Evolutionary conservation across 2,797 vertebrate species (phyloP).

Genomic region (Crenichthys baileyi): DNA sequence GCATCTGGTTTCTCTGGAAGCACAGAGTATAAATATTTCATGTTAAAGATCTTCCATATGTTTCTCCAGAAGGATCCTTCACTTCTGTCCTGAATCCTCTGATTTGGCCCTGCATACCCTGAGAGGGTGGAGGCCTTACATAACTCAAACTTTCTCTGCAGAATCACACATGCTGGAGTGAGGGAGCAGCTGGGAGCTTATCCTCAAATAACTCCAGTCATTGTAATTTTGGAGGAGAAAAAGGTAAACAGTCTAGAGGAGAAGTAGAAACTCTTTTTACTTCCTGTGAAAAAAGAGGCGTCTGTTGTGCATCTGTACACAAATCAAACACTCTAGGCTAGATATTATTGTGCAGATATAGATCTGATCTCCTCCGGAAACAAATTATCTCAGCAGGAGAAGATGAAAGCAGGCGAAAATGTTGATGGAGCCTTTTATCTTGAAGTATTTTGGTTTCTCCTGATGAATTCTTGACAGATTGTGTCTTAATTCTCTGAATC

Average conservation of each 20-base stretch:
- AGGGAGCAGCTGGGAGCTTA: slow-evolving; percentile 42
- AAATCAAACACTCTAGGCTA: slow-evolving; percentile 18
- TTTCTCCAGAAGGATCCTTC: slow-evolving; percentile 36
- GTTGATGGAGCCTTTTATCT: slow-evolving; percentile 14
- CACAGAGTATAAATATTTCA: slow-evolving; percentile 56
- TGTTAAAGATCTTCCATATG: slow-evolving; percentile 54
- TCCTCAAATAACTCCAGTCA: slow-evolving; percentile 48
- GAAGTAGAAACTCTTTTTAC: slow-evolving; percentile 4
- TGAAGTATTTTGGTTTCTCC: slow-evolving; percentile 43
- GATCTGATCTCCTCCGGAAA: slow-evolving; percentile 34
- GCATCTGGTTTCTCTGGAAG: slow-evolving; percentile 33
- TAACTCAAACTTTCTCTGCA: slow-evolving; percentile 51
- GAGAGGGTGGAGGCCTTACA: slow-evolving; percentile 64
- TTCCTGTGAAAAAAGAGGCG: neutral
- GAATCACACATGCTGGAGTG: slow-evolving; percentile 15
- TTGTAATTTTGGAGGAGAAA: slow-evolving; percentile 41
- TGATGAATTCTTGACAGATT: slow-evolving; percentile 55
- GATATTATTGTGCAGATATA: slow-evolving; percentile 31
- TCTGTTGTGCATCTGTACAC: slow-evolving; percentile 17
- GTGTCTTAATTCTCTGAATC: slow-evolving; percentile 60
- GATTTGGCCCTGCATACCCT: slow-evolving; percentile 47
- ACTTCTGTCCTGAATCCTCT: slow-evolving; percentile 45
- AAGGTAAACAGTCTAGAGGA: slow-evolving; percentile 25
- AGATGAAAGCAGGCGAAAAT: slow-evolving; percentile 26
- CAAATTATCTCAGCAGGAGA: slow-evolving; percentile 18